Base-by-base conservation (phyloP, 2,888 invertebrate species). In the Molanna angustata region DNA sequence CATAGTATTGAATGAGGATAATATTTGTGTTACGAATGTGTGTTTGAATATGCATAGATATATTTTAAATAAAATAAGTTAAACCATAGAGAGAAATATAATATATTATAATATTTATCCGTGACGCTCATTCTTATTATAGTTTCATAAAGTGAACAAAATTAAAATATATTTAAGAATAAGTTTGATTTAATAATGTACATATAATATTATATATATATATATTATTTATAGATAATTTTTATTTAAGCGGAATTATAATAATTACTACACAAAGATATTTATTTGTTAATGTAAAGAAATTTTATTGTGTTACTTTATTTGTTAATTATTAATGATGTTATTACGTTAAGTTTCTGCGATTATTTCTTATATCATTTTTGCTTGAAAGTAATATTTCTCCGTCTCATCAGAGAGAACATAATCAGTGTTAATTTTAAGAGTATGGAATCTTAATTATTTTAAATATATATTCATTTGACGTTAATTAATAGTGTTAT, bases 401-500 rank as follows among this genome's bases (percentile, higher is more conserved):
- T 51, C 39, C 39, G 19, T 11, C 14, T 16, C 41, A 46, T n/a
- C n/a, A n/a, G n/a, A n/a, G n/a, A n/a, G n/a, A n/a, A n/a, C 11
- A 46, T 46, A 52, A 35, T 52, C 19, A 46, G 43, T 40, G 52
- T 47, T 52, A 33, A 47, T 20, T 22, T n/a, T 47, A 41, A 46
- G 46, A 13, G 40, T 52, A 37, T 39, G 40, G 44, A 43, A 13
- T 31, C 35, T 49, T 45, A 39, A 21, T 49, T 37, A 19, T 49
- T 54, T 53, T 32, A 16, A 39, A 41, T 41, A 44, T 44, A 40
- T 46, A 41, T 49, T 35, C 35, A 35, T 45, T 53, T 52, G 32
- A 41, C 31, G 44, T 53, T 54, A 54, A 46, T 40, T 21, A 37
- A 48, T 35, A 46, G 43, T 48, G 37, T 22, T 54, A 54, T 50